Evolutionary conservation across 2,113 vertebrate species (phyloP).

Genomic region (Myanophis thanlyinensis): DNA sequence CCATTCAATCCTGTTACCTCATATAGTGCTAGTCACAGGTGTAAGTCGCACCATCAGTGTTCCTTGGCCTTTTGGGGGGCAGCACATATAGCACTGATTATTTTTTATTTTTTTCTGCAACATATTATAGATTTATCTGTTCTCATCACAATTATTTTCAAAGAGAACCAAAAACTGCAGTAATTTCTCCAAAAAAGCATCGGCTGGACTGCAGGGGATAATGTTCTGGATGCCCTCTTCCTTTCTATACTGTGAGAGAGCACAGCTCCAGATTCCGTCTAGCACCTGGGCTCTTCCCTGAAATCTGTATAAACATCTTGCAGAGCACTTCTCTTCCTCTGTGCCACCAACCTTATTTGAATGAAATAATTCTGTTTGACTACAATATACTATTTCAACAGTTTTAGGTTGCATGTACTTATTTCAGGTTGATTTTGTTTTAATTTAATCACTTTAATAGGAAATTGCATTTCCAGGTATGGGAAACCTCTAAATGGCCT

Average conservation of each 20-base stretch:
- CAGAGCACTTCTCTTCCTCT: background rate
- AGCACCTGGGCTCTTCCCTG: background rate
- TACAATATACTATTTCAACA: conserved; percentile 64
- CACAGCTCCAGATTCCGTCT: background rate
- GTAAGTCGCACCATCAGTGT: background rate
- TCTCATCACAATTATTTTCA: background rate
- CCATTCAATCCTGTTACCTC: background rate
- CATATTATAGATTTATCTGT: background rate
- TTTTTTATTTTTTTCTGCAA: background rate
- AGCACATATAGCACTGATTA: background rate
- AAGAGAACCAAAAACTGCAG: background rate
- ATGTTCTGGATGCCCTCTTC: background rate
- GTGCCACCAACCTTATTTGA: conserved; percentile 44
- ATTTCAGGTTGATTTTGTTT: conserved; percentile 64
- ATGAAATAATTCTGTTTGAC: conserved; percentile 70
- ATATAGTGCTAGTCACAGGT: background rate
- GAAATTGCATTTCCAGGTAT: conserved; percentile 57
- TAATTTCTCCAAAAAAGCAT: background rate
- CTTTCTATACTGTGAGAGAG: background rate
- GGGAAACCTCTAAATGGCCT: conserved; percentile 59
- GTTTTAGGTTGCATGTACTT: conserved; percentile 60
- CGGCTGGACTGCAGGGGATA: background rate
- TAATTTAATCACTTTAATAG: conserved; percentile 69
- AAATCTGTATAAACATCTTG: rapidly evolving
- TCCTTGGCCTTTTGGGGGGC: background rate